phyloP scores from a whole-genome alignment of 2,888 invertebrate genomes.

The Tridacna gigas region DNA sequence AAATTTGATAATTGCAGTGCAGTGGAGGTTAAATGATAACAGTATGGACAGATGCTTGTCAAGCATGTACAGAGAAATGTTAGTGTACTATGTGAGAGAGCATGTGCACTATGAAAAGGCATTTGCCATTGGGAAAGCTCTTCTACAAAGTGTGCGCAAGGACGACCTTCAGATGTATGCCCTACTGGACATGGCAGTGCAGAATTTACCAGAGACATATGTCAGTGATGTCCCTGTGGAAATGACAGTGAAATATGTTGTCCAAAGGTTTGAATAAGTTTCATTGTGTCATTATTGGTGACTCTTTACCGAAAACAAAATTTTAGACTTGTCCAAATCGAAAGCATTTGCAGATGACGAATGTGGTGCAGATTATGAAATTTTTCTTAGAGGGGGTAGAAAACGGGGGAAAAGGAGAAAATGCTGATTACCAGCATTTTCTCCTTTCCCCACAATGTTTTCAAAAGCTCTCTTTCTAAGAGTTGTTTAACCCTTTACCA shows the following conservation, averaged over 20 bases:
- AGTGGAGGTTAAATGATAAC: slow-evolving; percentile 50
- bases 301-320: neutral
- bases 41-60: slow-evolving; percentile 55
- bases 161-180: slow-evolving; percentile 31
- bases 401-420: too few relatives aligned
- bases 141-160: slow-evolving; percentile 37
- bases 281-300: neutral
- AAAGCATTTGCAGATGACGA: too few relatives aligned
- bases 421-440: too few relatives aligned
- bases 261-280: slow-evolving; percentile 50
- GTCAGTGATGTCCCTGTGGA: slow-evolving; percentile 55
- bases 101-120: slow-evolving; percentile 38
- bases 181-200: slow-evolving; percentile 42
- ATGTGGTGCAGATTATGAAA: too few relatives aligned
- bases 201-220: slow-evolving; percentile 36
- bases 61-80: slow-evolving; percentile 50
- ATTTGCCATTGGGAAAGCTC: slow-evolving; percentile 26
- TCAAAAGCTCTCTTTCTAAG: too few relatives aligned
- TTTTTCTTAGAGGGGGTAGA: too few relatives aligned
- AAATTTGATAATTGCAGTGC: slow-evolving; percentile 34
- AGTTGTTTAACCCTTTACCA: too few relatives aligned
- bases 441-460: too few relatives aligned
- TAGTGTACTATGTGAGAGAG: slow-evolving; percentile 50
- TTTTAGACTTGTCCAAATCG: too few relatives aligned
- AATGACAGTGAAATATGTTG: slow-evolving; percentile 64